These are phyloP conservation scores for Turdus rufiventris DNA, from an alignment of 2,113 vertebrate genomes.

Conservation along the genomic window DNA sequence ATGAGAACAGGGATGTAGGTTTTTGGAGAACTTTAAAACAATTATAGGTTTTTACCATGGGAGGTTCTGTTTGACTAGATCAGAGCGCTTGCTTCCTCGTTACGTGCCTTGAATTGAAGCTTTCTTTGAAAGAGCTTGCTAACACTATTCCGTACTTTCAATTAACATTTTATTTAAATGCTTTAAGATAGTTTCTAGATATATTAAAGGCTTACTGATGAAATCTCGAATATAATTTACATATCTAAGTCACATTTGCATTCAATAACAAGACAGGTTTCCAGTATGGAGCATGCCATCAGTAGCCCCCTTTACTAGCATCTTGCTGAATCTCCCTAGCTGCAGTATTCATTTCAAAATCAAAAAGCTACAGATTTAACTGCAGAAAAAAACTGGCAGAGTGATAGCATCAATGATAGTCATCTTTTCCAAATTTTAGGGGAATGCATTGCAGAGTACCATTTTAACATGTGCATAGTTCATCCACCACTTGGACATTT, in stretches of 20 bases:
- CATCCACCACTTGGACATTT: not conserved
- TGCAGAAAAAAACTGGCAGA: not conserved
- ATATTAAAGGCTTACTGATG: slow-evolving; percentile 43
- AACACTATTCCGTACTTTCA: slow-evolving; percentile 29
- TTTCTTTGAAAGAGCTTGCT: slow-evolving; percentile 51
- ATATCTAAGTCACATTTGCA: slow-evolving; percentile 49
- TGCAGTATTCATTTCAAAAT: not conserved
- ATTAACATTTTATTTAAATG: slow-evolving; percentile 63
- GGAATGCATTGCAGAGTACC: not conserved
- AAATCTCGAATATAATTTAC: slow-evolving; percentile 50
- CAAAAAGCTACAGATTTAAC: not conserved
- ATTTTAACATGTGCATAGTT: not conserved
- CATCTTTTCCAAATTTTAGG: not conserved
- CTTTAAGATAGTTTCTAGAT: slow-evolving; percentile 48
- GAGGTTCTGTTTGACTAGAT: slow-evolving; percentile 65
- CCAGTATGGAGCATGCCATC: not conserved
- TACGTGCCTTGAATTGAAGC: slow-evolving; percentile 44
- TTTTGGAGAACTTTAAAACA: slow-evolving; percentile 66
- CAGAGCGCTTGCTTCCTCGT: slow-evolving; percentile 37
- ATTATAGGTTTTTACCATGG: slow-evolving; percentile 63
- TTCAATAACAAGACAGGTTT: slow-evolving; percentile 41
- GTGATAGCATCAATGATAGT: not conserved
- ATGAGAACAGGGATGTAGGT: slow-evolving; percentile 64
- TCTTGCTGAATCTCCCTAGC: not conserved
- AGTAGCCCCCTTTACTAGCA: not conserved